A percentile compares a stretch with the other conserved stretches of the same genome.
Conservation (phyloP, 2,113 vertebrate species). For the Thymallus thymallus region DNA sequence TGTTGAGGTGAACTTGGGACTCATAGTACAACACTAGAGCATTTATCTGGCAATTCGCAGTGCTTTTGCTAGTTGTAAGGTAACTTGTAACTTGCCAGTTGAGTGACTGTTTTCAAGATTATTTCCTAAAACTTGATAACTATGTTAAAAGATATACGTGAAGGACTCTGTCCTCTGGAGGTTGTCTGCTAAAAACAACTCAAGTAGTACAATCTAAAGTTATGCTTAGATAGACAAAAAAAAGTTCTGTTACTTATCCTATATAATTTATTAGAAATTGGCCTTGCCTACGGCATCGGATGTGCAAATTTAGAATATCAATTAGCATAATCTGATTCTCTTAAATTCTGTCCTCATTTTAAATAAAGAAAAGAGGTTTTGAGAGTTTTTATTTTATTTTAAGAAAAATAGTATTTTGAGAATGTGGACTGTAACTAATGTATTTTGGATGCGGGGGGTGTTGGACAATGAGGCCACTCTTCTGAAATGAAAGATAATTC, state of each 20-base stretch:
- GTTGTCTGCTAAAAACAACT: constrained; percentile 39
- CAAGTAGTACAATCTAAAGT: constrained; percentile 19
- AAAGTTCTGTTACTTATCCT: constrained; percentile 58
- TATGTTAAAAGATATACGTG: background rate
- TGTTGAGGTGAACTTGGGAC: no score
- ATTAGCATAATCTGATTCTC: constrained; percentile 63
- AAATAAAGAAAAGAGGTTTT: constrained; percentile 46
- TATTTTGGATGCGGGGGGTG: constrained; percentile 12
- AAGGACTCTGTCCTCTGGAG: constrained; percentile 2
- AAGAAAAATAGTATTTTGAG: constrained; percentile 5
- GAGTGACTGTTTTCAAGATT: no score
- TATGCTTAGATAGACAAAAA: constrained; percentile 66
- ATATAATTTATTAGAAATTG: constrained; percentile 57
- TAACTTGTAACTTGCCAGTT: no score
- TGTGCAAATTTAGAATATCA: constrained; percentile 69
- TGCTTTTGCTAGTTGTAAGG: no score
- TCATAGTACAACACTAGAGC: no score
- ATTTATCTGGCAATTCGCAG: no score
- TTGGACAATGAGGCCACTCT: background rate
- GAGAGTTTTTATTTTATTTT: background rate
- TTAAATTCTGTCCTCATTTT: constrained; percentile 31
- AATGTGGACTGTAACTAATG: constrained; percentile 1
- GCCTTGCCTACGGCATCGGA: constrained; percentile 51
- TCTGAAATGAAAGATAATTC: constrained; percentile 5
- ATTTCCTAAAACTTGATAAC: no score